phyloP scores from a whole-genome alignment of 2,888 invertebrate species.

The Sphaerophoria rueppellii region DNA sequence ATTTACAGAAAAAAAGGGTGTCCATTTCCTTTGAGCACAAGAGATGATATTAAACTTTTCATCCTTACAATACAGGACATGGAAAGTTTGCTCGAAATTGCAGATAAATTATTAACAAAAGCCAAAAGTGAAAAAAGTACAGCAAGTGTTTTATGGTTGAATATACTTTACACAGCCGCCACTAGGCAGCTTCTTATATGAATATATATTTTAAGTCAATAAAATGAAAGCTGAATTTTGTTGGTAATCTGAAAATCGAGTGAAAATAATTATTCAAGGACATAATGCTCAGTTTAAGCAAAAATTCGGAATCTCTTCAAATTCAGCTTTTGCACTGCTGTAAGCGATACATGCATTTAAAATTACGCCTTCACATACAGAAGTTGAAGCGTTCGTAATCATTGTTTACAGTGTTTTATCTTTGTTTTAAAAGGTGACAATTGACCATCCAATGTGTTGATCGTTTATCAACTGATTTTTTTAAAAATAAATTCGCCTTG shows the following conservation, averaged over 20 bases:
- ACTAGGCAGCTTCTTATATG: too few species aligned
- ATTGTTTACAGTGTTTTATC: too few species aligned
- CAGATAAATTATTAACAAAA: constrained; percentile 52
- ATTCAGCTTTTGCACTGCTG: too few species aligned
- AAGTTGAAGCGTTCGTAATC: too few species aligned
- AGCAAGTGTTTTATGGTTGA: not conserved
- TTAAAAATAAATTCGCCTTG: too few species aligned
- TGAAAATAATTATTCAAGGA: not conserved
- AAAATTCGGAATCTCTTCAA: not conserved
- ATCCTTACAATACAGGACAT: too few species aligned
- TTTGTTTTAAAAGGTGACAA: too few species aligned
- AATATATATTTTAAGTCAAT: not conserved
- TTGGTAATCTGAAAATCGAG: not conserved
- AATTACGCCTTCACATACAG: too few species aligned
- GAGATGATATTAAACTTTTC: not conserved
- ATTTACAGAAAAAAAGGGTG: not conserved
- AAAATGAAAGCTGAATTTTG: not conserved
- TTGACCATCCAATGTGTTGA: too few species aligned
- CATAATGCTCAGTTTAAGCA: not conserved
- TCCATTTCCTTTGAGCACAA: constrained; percentile 15
- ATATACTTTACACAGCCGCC: not conserved
- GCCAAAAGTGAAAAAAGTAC: too few species aligned
- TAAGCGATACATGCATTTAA: not conserved
- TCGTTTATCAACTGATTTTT: too few species aligned
- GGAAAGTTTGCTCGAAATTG: constrained; percentile 3